Evolutionary conservation across 1,140 invertebrate species (phyloP), one percentile per base, ranked within the genome.

Genomic region (Pogonomyrmex californicus): DNA sequence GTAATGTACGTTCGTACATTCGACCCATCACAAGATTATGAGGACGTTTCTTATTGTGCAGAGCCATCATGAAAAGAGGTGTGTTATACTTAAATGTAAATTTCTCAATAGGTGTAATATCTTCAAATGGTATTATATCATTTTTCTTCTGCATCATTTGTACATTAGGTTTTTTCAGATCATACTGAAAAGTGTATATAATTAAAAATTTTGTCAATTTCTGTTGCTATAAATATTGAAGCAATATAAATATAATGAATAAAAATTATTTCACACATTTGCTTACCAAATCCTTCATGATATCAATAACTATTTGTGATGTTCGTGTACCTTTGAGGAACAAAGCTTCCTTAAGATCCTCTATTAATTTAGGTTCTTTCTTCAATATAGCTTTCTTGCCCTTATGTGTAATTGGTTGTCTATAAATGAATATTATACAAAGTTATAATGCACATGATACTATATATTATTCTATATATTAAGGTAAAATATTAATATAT

Each of bases 31-130:
- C 95, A 63, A 99, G 94, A 96, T 99, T 99, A 92, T 99, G 97
- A 2, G 99, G 99, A 33, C 99, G 96, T 94, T 99, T 99, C 95
- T 99, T 99, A 73, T 97, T 98, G 88, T 98, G 97, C n/a, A 97
- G 98, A 30, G 97, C 98, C 93, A 99, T 98, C 76, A 98, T 96
- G 95, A 99, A 99, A 41, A 99, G 94, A 1, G 99, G 97, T 30
- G 98, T 96, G 95, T 99, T 98, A 93, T 97, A 97, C 94, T 99
- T 99, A 91, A 96, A 96, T 38, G 97, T 97, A 91, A 99, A 97
- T 87, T 97, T 97, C 96, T 99, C 99, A 90, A 99, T 95, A 12
- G 97, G 96, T 6, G 97, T 96, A 0, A 96, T 94, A 96, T 99
- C 97, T 95, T 99, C 98, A 95, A 99, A 99, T 4, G 98, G 98